A percentile compares a stretch with the other conserved stretches of the same genome.
phyloP scores from a whole-genome alignment of 2,113 vertebrate genomes.

The Psittacula cyanocephala region DNA sequence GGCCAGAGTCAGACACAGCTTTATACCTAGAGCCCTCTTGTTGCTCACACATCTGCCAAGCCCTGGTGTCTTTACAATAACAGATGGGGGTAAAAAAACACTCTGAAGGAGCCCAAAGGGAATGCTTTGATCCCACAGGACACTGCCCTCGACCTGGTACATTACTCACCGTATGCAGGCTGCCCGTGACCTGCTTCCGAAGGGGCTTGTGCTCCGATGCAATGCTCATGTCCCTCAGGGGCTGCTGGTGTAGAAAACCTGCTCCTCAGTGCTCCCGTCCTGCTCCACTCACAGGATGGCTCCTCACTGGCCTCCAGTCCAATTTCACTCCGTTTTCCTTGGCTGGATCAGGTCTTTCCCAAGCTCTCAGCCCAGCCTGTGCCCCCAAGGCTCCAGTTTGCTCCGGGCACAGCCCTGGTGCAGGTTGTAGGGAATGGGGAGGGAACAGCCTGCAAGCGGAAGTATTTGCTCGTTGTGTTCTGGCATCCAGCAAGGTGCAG shows the following conservation, averaged over 20 bases:
- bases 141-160: accelerated
- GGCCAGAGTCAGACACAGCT: neutral
- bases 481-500: neutral
- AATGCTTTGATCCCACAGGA: neutral
- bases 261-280: neutral
- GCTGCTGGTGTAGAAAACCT: neutral
- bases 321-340: neutral
- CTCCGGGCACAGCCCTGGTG: neutral
- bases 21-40: neutral
- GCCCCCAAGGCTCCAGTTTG: neutral
- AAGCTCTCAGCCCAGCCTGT: neutral
- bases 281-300: accelerated
- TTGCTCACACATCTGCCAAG: neutral
- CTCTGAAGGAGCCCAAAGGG: neutral
- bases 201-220: conserved; percentile 33
- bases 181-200: conserved; percentile 35
- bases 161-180: conserved; percentile 51
- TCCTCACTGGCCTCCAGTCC: neutral
- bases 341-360: neutral
- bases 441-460: conserved; percentile 19
- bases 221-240: conserved; percentile 44
- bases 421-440: neutral
- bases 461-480: conserved; percentile 17
- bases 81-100: neutral
- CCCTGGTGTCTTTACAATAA: neutral